Evolutionary conservation across 1,140 invertebrate genomes (phyloP).

Genomic region (Rhyacophila brunnea): DNA sequence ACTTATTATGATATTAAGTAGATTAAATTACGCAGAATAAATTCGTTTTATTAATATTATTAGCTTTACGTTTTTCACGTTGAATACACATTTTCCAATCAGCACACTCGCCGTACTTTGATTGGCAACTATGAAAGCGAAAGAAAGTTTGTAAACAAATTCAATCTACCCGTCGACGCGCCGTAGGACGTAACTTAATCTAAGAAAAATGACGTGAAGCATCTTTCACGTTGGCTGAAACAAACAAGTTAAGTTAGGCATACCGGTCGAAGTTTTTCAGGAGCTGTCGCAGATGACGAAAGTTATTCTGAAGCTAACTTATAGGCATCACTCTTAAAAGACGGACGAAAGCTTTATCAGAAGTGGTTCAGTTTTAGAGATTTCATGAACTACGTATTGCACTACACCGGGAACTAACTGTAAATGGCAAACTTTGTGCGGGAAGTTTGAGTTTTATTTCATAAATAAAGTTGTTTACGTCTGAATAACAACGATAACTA

Average conservation of each 20-base stretch:
- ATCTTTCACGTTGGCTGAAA: constrained; percentile 1
- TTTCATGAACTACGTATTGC: too few relatives aligned
- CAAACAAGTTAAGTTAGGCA: neutral
- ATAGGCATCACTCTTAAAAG: too few relatives aligned
- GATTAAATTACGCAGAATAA: too few relatives aligned
- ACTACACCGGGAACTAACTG: too few relatives aligned
- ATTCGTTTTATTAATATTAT: too few relatives aligned
- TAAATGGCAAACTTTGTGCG: too few relatives aligned
- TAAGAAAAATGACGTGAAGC: constrained; percentile 20
- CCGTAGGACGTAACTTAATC: neutral
- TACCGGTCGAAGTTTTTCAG: constrained; percentile 6
- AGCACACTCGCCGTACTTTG: constrained; percentile 20
- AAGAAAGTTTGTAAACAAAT: constrained; percentile 23
- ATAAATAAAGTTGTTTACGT: too few relatives aligned
- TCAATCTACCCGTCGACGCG: constrained; percentile 13
- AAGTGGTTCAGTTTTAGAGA: too few relatives aligned
- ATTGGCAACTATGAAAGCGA: constrained; percentile 25
- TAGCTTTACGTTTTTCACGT: constrained; percentile 6
- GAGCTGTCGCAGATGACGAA: constrained; percentile 23
- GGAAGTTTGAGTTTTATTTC: too few relatives aligned
- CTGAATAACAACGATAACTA: too few relatives aligned
- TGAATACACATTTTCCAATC: constrained; percentile 13
- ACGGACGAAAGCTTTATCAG: too few relatives aligned
- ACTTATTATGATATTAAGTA: too few relatives aligned
- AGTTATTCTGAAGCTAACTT: neutral